Evolutionary conservation across 2,113 vertebrate species (phyloP).

Genomic region (Neolamprologus brichardi): DNA sequence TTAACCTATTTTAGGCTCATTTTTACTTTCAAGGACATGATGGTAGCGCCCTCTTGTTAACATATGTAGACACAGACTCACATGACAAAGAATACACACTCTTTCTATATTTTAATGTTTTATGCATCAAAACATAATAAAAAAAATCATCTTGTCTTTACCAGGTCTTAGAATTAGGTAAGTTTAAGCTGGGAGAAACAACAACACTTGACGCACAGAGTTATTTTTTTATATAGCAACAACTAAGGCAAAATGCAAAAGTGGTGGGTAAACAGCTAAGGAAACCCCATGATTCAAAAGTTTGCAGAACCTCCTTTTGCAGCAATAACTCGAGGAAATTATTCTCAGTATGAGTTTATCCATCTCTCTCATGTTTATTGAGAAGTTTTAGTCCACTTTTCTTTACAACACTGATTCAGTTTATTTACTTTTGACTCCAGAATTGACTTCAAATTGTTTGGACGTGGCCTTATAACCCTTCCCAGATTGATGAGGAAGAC

Average conservation of each 20-base stretch:
- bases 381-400: rapidly evolving
- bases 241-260: neutral
- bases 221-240: neutral
- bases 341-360: rapidly evolving
- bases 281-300: neutral
- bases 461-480: neutral
- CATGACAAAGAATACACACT: neutral
- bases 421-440: neutral
- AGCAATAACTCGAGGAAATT: neutral
- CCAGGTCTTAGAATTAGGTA: neutral
- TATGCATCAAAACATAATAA: neutral
- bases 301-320: neutral
- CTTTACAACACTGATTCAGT: neutral
- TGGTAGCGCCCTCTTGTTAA: neutral
- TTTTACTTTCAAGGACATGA: neutral
- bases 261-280: neutral
- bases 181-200: neutral
- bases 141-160: neutral
- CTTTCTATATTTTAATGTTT: neutral
- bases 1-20: neutral
- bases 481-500: neutral
- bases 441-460: neutral
- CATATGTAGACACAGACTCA: neutral
- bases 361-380: rapidly evolving
- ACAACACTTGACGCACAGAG: neutral